phyloP scores from a whole-genome alignment of 2,888 invertebrate species.

The Venusia cambrica region DNA sequence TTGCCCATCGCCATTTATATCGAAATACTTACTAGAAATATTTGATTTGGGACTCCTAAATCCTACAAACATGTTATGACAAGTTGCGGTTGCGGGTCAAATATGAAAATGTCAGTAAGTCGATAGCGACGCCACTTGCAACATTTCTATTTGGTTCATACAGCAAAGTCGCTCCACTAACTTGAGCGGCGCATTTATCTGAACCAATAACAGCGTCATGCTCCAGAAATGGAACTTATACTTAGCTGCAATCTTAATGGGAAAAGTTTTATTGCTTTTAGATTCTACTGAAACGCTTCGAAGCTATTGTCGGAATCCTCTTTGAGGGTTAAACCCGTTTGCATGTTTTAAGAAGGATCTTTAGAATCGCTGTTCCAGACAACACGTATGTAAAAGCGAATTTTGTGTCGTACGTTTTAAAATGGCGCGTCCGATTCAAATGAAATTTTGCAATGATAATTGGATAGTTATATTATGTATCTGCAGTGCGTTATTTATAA shows the following conservation, averaged over 20 bases:
- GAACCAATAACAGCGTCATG: constrained; percentile 19
- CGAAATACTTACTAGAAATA: too few species aligned
- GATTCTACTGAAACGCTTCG: constrained; percentile 10
- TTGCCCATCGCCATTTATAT: too few species aligned
- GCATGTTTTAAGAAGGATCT: constrained; percentile 7
- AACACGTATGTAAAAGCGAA: too few species aligned
- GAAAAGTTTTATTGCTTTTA: constrained; percentile 28
- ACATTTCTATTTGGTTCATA: constrained; percentile 15
- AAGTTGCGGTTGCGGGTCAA: too few species aligned
- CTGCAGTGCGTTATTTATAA: too few species aligned
- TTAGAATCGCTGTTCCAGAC: constrained; percentile 3
- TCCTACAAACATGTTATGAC: too few species aligned
- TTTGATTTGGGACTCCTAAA: too few species aligned
- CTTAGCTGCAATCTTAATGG: constrained; percentile 32
- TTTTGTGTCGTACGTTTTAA: too few species aligned
- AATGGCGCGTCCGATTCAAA: too few species aligned
- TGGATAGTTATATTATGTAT: too few species aligned
- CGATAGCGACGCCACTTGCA: constrained; percentile 10
- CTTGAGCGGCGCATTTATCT: constrained; percentile 18
- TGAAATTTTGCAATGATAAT: too few species aligned
- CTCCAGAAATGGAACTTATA: constrained; percentile 20
- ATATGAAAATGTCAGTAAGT: too few species aligned
- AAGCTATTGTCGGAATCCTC: constrained; percentile 14
- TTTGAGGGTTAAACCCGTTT: constrained; percentile 1
- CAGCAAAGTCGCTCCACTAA: constrained; percentile 14